Evolutionary conservation across 2,888 invertebrate species (phyloP).

Genomic region (Lathronympha strigana): DNA sequence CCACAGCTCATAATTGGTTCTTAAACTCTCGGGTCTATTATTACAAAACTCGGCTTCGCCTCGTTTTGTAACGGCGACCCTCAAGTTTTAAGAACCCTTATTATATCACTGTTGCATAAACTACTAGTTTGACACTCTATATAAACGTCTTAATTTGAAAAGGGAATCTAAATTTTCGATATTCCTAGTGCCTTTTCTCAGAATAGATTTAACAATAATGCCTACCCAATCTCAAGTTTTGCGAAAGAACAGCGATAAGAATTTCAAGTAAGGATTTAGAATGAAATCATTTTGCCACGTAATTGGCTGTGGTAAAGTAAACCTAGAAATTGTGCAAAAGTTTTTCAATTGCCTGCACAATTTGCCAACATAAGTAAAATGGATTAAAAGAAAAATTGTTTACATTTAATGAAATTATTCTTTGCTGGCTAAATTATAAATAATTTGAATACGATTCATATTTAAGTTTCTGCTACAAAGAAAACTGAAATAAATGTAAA

Average conservation of each 20-base stretch:
- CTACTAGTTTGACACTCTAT: too few relatives aligned
- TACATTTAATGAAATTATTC: constrained; percentile 10
- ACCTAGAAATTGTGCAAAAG: constrained; percentile 33
- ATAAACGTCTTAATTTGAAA: too few relatives aligned
- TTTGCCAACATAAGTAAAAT: constrained; percentile 28
- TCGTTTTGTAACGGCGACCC: too few relatives aligned
- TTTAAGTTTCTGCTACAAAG: constrained; percentile 17
- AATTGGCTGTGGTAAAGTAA: constrained; percentile 37
- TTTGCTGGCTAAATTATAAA: neutral
- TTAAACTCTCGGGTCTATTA: too few relatives aligned
- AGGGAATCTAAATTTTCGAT: too few relatives aligned
- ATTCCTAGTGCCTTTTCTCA: too few relatives aligned
- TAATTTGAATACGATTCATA: constrained; percentile 3
- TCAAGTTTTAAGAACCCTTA: too few relatives aligned
- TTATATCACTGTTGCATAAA: too few relatives aligned
- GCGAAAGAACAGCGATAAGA: neutral
- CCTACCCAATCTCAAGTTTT: too few relatives aligned
- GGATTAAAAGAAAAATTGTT: constrained; percentile 26
- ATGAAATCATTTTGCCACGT: constrained; percentile 26
- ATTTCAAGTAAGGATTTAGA: constrained; percentile 14
- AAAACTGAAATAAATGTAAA: neutral
- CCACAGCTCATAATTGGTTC: too few relatives aligned
- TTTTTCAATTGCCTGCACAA: constrained; percentile 30
- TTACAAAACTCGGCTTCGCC: too few relatives aligned
- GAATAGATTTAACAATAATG: too few relatives aligned